These are phyloP conservation scores for Bombus picipes DNA, from an alignment of 1,140 invertebrate genomes.

Conservation along the genomic window DNA sequence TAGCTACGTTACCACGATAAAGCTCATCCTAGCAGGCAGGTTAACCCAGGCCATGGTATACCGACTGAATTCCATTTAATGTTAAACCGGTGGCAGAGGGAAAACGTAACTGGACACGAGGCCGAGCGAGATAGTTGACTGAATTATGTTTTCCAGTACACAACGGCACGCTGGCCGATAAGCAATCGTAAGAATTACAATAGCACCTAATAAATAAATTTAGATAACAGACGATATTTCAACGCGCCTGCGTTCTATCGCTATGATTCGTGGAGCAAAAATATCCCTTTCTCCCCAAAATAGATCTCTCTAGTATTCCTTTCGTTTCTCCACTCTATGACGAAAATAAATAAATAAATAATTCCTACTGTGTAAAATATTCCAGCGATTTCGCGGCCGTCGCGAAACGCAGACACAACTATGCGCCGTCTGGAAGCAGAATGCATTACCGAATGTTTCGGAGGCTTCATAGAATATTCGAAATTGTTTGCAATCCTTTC, in stretches of 20 bases:
- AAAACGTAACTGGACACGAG: slow-evolving; percentile 37
- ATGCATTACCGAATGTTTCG: slow-evolving; percentile 17
- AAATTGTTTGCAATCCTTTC: slow-evolving; percentile 17
- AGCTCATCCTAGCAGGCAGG: slow-evolving; percentile 56
- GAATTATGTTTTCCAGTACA: slow-evolving; percentile 57
- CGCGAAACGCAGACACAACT: slow-evolving; percentile 20
- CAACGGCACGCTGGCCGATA: slow-evolving; percentile 42
- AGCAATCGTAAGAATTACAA: slow-evolving; percentile 59
- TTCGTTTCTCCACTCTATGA: neutral
- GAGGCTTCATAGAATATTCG: slow-evolving; percentile 11
- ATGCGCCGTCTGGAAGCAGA: slow-evolving; percentile 7
- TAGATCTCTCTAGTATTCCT: neutral
- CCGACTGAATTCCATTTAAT: slow-evolving; percentile 62
- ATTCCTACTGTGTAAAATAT: slow-evolving; percentile 10
- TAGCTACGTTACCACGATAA: slow-evolving; percentile 53
- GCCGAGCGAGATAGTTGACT: slow-evolving; percentile 50
- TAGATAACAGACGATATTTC: slow-evolving; percentile 42
- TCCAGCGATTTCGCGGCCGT: slow-evolving; percentile 15
- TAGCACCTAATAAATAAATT: slow-evolving; percentile 59
- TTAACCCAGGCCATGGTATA: slow-evolving; percentile 33
- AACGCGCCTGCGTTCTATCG: neutral
- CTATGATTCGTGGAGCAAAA: too few species aligned
- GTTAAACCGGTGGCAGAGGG: slow-evolving; percentile 52
- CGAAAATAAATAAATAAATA: neutral
- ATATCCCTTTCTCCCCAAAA: neutral